phyloP scores from a whole-genome alignment of 2,888 invertebrate species.

The Cetonia aurata region DNA sequence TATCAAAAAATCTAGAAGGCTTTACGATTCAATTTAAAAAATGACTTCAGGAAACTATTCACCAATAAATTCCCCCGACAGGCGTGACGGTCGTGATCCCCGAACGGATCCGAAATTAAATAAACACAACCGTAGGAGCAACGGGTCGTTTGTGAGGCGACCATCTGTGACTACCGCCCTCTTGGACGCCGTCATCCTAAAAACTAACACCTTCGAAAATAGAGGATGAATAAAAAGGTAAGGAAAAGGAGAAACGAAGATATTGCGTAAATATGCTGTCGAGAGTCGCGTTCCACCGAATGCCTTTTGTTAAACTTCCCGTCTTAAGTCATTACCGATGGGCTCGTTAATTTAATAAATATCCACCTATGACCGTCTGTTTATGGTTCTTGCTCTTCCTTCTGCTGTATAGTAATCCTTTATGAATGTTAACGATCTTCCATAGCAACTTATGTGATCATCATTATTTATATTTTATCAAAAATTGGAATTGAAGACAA shows the following conservation, averaged over 20 bases:
- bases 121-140: slow-evolving; percentile 33
- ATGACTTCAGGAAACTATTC: slow-evolving; percentile 36
- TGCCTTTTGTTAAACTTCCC: slow-evolving; percentile 59
- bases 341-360: slow-evolving; percentile 58
- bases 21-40: slow-evolving; percentile 30
- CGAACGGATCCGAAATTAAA: slow-evolving; percentile 31
- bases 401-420: neutral
- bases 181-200: neutral
- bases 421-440: slow-evolving; percentile 14
- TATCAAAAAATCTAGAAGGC: slow-evolving; percentile 12
- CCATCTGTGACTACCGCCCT: slow-evolving; percentile 27
- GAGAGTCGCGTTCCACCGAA: slow-evolving; percentile 35
- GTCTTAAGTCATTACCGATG: slow-evolving; percentile 60
- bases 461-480: too few relatives aligned
- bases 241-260: slow-evolving; percentile 16
- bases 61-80: slow-evolving; percentile 29
- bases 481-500: too few relatives aligned
- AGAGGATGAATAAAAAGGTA: slow-evolving; percentile 7
- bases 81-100: slow-evolving; percentile 31
- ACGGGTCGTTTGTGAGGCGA: slow-evolving; percentile 33
- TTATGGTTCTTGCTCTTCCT: slow-evolving; percentile 31
- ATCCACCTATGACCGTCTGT: slow-evolving; percentile 50
- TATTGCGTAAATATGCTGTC: slow-evolving; percentile 21
- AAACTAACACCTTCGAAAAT: slow-evolving; percentile 7
- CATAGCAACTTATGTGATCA: slow-evolving; percentile 16